These are phyloP conservation scores for Petrolisthes cinctipes DNA, from an alignment of 2,888 invertebrate species.

Conservation along the genomic window DNA sequence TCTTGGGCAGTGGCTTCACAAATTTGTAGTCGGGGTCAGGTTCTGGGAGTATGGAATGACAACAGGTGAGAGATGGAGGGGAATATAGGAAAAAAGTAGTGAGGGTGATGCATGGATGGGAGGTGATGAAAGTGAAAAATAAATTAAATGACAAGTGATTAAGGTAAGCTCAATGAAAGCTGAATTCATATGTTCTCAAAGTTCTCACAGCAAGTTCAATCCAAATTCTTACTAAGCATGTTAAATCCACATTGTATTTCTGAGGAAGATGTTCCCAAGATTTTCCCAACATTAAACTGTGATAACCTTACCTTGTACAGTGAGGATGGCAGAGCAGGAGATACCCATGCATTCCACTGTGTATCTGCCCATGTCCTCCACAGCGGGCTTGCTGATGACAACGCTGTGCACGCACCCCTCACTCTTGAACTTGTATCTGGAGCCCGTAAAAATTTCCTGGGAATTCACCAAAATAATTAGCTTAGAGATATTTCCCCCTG, in stretches of 20 bases:
- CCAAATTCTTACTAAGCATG: no score
- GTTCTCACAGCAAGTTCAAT: no score
- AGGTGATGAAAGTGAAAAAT: neutral
- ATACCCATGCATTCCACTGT: conserved; percentile 94
- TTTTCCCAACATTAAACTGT: no score
- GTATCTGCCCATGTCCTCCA: conserved; percentile 97
- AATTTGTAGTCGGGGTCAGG: conserved; percentile 95
- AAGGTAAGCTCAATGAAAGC: neutral
- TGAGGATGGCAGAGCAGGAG: conserved; percentile 88
- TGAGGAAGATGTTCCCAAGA: no score
- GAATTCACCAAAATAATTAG: conserved; percentile 57
- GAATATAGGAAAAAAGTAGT: neutral
- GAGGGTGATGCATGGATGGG: neutral
- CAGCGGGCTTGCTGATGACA: conserved; percentile 89
- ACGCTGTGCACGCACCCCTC: conserved; percentile 92
- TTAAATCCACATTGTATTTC: no score
- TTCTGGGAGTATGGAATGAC: conserved; percentile 73
- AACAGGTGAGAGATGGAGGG: conserved; percentile 1
- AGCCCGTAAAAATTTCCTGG: conserved; percentile 93
- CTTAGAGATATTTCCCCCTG: neutral
- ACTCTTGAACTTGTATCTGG: conserved; percentile 95
- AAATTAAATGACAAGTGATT: neutral
- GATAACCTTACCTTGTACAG: conserved; percentile 81
- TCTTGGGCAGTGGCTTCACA: conserved; percentile 89
- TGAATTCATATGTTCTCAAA: neutral